Base-by-base conservation (phyloP, 2,113 vertebrate species). In the Fukomys damarensis region DNA sequence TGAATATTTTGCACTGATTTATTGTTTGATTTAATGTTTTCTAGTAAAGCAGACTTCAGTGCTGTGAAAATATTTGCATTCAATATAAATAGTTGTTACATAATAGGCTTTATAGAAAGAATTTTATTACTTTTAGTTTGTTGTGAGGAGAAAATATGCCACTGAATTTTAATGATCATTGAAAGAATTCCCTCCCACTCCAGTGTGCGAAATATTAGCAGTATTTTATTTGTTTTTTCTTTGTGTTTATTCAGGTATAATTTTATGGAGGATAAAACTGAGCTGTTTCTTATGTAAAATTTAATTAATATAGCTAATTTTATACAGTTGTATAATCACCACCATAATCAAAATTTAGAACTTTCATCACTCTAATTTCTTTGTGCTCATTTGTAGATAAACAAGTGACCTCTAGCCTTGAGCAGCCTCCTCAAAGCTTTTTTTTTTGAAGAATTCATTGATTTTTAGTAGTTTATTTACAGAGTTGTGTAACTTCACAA, bases 241-340 rank as follows among this genome's bases (percentile, higher is more conserved):
- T 72, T n/a, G 68, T 14, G 12, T 89, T 76, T 84, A 24, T 89
- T 96, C 20, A 84, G 28, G 32, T 74, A 59, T 35, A 66, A 58
- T 94, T 91, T 70, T 80, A 70, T 32, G 24, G 5, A 61, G 32
- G 68, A 4, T 92, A 82, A 89, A 94, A 61, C 74, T 68, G 4
- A 83, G 7, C 35, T 82, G 7, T 76, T 68, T 92, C 72, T 65
- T 35, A 35, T 80, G 28, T 84, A 20, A 49, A 94, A 38, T 74
- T 86, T 86, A 46, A 41, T 86, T n/a, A 92, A 86, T 92, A 86
- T 86, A 58, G 52, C 43, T 86, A 65, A 92, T 76, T 91, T 72
- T 94, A 43, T 35, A 35, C 13, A 89, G 68, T 49, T 5, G 14
- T 28, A 4, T 86, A 63, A 89, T 49, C 3, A 59, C 26, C 1